Evolutionary conservation across 1,140 invertebrate genomes (phyloP).

Genomic region (Cherax destructor): DNA sequence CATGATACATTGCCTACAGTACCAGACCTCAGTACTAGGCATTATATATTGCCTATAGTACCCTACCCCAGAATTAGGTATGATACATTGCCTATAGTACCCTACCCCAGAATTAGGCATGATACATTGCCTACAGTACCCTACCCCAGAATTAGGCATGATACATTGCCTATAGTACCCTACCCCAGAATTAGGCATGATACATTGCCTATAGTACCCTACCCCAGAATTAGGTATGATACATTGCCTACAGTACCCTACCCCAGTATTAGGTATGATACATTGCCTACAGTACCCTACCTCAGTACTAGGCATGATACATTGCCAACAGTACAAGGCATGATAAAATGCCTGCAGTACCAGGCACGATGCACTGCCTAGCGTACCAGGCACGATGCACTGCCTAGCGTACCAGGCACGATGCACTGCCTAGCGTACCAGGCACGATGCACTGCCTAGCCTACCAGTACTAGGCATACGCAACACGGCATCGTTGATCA

Average conservation of each 20-base stretch:
- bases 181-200: neutral
- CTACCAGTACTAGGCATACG: too few relatives aligned
- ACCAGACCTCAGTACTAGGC: neutral
- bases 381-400: too few relatives aligned
- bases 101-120: neutral
- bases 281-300: too few relatives aligned
- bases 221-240: neutral
- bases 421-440: too few relatives aligned
- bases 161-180: neutral
- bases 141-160: neutral
- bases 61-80: neutral
- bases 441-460: too few relatives aligned
- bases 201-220: neutral
- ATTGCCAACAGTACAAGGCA: too few relatives aligned
- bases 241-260: neutral
- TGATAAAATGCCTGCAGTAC: too few relatives aligned
- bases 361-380: too few relatives aligned
- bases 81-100: neutral
- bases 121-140: neutral
- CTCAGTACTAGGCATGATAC: too few relatives aligned
- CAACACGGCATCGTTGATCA: too few relatives aligned
- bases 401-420: too few relatives aligned
- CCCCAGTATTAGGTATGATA: neutral
- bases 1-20: neutral
- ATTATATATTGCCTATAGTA: too few relatives aligned